A percentile compares a stretch with the other conserved stretches of the same genome.
Conservation (phyloP, 2,797 vertebrate genomes). For the Alectoris magna region DNA sequence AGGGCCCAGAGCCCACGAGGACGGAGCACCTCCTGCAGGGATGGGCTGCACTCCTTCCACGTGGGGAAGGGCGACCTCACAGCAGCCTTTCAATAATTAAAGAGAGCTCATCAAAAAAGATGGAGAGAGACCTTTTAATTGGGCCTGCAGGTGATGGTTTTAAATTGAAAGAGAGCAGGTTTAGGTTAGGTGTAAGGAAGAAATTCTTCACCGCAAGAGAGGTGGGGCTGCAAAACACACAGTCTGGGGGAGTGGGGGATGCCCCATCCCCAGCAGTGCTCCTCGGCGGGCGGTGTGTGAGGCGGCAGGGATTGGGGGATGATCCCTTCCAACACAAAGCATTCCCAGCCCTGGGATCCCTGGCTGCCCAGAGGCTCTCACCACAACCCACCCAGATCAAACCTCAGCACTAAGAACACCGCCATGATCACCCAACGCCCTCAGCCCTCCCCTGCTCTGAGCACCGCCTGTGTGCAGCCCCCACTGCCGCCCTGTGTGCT, state of each 20-base stretch:
- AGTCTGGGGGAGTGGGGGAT: not conserved
- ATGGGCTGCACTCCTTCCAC: no score
- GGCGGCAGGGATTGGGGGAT: no score
- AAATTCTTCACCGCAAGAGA: not conserved
- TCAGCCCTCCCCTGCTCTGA: not conserved
- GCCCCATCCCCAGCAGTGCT: not conserved
- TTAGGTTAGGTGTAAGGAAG: not conserved
- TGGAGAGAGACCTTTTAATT: no score
- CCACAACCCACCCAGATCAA: not conserved
- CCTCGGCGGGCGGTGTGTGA: not conserved
- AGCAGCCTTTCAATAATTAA: no score
- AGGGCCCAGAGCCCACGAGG: no score
- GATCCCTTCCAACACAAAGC: not conserved
- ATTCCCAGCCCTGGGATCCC: not conserved
- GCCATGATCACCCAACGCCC: not conserved
- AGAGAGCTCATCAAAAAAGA: no score
- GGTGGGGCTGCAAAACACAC: not conserved
- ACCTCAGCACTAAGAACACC: not conserved
- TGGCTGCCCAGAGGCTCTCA: not conserved
- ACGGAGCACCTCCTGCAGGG: no score
- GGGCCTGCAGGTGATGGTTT: no score
- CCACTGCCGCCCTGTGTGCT: rapidly evolving
- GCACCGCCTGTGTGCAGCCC: not conserved
- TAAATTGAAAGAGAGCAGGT: not conserved
- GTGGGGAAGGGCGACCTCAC: no score